phyloP scores from a whole-genome alignment of 2,888 invertebrate species.

The Ectemnius lituratus region DNA sequence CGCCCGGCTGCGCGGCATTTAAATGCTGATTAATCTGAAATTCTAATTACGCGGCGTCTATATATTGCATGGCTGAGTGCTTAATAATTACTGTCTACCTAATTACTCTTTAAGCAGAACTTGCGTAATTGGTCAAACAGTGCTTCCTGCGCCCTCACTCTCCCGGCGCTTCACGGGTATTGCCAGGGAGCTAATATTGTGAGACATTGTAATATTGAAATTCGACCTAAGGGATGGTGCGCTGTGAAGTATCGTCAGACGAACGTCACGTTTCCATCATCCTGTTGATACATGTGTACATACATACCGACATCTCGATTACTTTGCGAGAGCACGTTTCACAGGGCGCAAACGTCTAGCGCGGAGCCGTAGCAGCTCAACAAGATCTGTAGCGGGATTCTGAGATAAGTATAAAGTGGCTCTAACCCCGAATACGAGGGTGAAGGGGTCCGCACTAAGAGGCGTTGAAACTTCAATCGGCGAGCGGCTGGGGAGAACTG shows the following conservation, averaged over 20 bases:
- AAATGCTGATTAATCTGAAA: slow-evolving; percentile 29
- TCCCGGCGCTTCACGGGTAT: not conserved
- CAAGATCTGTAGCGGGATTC: too few relatives aligned
- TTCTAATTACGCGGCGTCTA: slow-evolving; percentile 11
- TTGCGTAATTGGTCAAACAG: slow-evolving; percentile 11
- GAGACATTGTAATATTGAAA: not conserved
- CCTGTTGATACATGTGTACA: not conserved
- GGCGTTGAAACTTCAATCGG: slow-evolving; percentile 33
- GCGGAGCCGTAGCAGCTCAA: too few relatives aligned
- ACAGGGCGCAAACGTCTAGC: not conserved
- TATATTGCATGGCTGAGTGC: slow-evolving; percentile 19
- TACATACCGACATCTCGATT: slow-evolving; percentile 1
- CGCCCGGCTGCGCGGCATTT: not conserved
- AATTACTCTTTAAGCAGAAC: slow-evolving; percentile 23
- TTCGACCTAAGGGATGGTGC: not conserved
- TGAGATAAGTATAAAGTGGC: too few relatives aligned
- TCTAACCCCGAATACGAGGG: too few relatives aligned
- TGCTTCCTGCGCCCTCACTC: not conserved
- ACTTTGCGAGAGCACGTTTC: slow-evolving; percentile 2
- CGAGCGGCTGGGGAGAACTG: slow-evolving; percentile 18
- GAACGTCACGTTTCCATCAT: slow-evolving; percentile 2
- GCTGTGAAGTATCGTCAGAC: not conserved
- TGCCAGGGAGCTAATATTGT: not conserved
- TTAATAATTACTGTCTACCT: slow-evolving; percentile 31
- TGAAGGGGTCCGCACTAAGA: slow-evolving; percentile 24